Evolutionary conservation across 2,797 vertebrate species (phyloP).

Genomic region (Synaphobranchus kaupii): DNA sequence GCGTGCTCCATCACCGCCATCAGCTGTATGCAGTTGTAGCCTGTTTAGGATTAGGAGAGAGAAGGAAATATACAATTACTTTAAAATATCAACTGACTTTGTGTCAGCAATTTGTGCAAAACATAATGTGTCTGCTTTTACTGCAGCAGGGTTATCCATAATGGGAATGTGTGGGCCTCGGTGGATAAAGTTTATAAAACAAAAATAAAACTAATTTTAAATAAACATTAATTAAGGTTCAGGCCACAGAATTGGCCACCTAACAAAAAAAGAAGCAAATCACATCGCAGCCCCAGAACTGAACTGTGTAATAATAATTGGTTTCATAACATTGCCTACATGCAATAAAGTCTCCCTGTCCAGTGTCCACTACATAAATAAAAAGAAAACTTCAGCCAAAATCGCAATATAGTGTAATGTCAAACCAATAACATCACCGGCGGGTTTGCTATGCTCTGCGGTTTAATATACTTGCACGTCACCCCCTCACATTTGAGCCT

Average conservation of each 20-base stretch:
- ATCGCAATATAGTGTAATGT: not conserved
- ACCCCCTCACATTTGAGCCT: not conserved
- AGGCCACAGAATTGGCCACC: not conserved
- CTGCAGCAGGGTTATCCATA: not conserved
- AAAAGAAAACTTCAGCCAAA: not conserved
- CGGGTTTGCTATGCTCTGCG: not conserved
- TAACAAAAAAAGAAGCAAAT: not conserved
- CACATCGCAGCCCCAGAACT: not conserved
- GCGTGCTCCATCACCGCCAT: constrained; percentile 99
- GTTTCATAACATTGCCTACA: not conserved
- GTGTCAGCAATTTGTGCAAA: not conserved
- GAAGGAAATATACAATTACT: not conserved
- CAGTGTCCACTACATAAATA: not conserved
- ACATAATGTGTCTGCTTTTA: not conserved
- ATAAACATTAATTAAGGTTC: not conserved
- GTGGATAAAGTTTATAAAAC: not conserved
- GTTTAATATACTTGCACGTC: not conserved
- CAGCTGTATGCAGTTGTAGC: constrained; percentile 96
- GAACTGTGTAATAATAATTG: not conserved
- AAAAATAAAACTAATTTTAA: not conserved
- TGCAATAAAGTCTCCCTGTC: not conserved
- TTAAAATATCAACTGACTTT: not conserved
- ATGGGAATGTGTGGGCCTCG: not conserved
- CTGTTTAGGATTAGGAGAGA: constrained; percentile 60
- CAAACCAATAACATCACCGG: not conserved